Conservation (phyloP, 2,113 vertebrate genomes). For the Azemiops feae region DNA sequence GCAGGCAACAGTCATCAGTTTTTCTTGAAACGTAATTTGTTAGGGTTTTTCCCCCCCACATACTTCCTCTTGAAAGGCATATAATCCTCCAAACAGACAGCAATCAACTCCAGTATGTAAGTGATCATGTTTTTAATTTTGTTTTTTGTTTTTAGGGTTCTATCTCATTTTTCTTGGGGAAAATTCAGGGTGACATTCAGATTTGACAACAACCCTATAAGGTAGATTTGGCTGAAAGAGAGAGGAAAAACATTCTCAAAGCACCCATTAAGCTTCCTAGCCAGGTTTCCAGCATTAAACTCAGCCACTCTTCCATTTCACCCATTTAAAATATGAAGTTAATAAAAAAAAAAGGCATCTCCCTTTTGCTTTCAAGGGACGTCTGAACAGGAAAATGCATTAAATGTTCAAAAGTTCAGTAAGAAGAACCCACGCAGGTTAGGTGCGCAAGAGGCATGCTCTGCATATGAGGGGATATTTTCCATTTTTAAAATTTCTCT, state of each 20-base stretch:
- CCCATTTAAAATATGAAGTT: background rate
- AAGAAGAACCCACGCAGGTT: constrained; percentile 5
- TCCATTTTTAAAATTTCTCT: background rate
- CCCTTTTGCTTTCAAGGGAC: background rate
- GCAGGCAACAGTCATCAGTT: background rate
- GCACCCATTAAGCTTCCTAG: background rate
- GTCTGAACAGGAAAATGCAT: background rate
- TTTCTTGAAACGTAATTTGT: background rate
- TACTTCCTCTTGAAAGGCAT: background rate
- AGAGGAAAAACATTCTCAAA: background rate
- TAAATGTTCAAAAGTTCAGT: background rate
- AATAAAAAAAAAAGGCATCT: background rate
- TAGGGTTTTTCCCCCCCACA: background rate
- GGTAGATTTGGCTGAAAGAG: background rate
- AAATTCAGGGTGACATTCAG: background rate
- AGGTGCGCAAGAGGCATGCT: background rate
- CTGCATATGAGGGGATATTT: constrained; percentile 7
- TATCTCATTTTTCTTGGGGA: background rate
- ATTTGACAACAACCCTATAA: background rate
- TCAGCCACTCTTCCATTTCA: too few species aligned
- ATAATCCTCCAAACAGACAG: background rate
- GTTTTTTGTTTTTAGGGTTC: background rate
- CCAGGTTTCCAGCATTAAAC: background rate
- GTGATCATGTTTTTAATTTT: constrained; percentile 6
- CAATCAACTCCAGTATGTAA: background rate